phyloP scores from a whole-genome alignment of 2,797 vertebrate genomes.

The Alcedo atthis region DNA sequence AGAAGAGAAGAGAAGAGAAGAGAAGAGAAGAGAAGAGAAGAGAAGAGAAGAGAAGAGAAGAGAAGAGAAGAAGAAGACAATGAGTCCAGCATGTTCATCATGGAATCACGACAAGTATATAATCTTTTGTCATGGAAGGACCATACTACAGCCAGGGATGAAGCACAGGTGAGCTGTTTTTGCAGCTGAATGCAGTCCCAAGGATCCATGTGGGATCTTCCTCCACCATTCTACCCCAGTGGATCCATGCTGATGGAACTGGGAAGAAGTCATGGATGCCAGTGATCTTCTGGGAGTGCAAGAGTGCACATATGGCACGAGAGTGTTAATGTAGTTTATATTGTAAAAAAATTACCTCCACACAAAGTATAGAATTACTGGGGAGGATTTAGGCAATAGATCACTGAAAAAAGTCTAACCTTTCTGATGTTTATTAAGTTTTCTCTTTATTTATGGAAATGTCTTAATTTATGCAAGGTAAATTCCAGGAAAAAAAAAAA shows the following conservation, averaged over 20 bases:
- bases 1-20: too few relatives aligned
- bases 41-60: too few relatives aligned
- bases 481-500: slow-evolving; percentile 9
- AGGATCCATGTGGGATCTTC: neutral
- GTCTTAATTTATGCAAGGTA: slow-evolving; percentile 40
- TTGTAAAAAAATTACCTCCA: slow-evolving; percentile 31
- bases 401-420: slow-evolving; percentile 36
- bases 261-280: neutral
- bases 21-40: too few relatives aligned
- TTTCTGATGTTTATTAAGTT: slow-evolving; percentile 46
- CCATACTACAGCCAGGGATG: neutral
- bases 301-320: neutral
- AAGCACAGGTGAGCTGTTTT: neutral
- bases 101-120: neutral
- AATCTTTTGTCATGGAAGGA: neutral
- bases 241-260: neutral
- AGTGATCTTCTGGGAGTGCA: slow-evolving; percentile 9
- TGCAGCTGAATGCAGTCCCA: neutral
- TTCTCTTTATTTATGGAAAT: slow-evolving; percentile 55
- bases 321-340: slow-evolving; percentile 38
- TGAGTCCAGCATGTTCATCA: neutral
- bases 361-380: slow-evolving; percentile 31
- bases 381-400: slow-evolving; percentile 50
- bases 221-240: neutral
- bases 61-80: too few relatives aligned